Percentiles rank a stretch among this genome's conserved stretches.
phyloP scores from a whole-genome alignment of 2,797 vertebrate genomes.

The Enteromius argenteus region DNA sequence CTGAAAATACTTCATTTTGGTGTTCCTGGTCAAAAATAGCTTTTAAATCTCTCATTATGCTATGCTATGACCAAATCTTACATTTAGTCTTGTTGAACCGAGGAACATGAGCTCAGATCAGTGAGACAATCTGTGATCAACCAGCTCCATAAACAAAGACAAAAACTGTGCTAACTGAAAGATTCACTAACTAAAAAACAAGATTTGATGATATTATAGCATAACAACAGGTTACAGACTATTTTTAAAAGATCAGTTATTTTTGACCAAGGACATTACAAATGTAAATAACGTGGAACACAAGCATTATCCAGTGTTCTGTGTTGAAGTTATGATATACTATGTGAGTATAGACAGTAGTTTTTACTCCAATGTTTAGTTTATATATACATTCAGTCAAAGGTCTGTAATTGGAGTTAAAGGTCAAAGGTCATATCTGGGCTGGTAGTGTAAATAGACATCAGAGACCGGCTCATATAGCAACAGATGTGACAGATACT shows the following conservation, averaged over 20 bases:
- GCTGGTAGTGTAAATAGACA: neutral
- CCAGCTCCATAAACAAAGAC: neutral
- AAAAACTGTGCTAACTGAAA: neutral
- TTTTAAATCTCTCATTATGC: neutral
- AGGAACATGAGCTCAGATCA: neutral
- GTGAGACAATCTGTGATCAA: neutral
- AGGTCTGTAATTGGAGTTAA: too few species aligned
- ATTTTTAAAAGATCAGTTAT: neutral
- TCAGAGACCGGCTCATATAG: neutral
- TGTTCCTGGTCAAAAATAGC: neutral
- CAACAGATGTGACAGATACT: constrained; percentile 5
- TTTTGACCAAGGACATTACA: neutral
- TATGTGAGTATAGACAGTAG: too few species aligned
- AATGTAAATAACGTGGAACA: neutral
- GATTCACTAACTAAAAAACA: too few species aligned
- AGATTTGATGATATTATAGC: neutral
- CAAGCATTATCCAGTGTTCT: too few species aligned
- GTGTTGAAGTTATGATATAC: too few species aligned
- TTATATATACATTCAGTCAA: too few species aligned
- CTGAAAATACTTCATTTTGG: neutral
- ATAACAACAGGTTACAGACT: neutral
- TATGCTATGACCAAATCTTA: neutral
- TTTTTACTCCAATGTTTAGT: too few species aligned
- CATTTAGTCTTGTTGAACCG: neutral
- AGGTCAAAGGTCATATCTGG: neutral